Conservation (phyloP, 2,797 vertebrate genomes). For the Rhinella marina region DNA sequence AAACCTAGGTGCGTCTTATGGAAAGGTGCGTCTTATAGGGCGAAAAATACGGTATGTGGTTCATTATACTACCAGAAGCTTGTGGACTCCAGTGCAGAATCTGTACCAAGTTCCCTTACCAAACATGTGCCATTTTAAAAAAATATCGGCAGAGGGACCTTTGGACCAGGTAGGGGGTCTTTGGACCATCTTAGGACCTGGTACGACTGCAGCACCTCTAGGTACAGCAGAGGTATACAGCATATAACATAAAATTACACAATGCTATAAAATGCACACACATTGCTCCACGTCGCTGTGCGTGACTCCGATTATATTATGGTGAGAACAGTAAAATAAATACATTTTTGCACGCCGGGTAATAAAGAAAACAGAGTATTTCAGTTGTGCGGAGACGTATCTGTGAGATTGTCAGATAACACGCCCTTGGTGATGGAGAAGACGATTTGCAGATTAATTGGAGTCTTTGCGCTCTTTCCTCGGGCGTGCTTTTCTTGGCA, state of each 20-base stretch:
- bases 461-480: conserved; percentile 13
- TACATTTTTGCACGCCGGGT: not conserved
- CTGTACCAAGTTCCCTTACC: no score
- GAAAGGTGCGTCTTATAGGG: no score
- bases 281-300: not conserved
- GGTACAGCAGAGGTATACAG: not conserved
- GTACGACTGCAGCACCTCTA: no score
- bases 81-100: no score
- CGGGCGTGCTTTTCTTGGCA: conserved; percentile 49
- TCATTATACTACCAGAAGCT: no score
- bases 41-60: no score
- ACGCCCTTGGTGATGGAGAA: conserved; percentile 29
- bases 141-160: no score
- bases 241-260: not conserved
- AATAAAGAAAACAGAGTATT: not conserved
- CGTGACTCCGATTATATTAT: not conserved
- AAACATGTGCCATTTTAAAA: no score
- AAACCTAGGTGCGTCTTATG: no score
- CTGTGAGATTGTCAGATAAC: conserved; percentile 4
- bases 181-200: no score
- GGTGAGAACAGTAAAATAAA: not conserved
- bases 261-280: not conserved
- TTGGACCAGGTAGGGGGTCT: no score
- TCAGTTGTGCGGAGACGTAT: not conserved
- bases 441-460: conserved; percentile 16